A percentile compares a stretch with the other conserved stretches of the same genome.
Conservation (phyloP, 2,797 vertebrate species). For the Mus minutoides region DNA sequence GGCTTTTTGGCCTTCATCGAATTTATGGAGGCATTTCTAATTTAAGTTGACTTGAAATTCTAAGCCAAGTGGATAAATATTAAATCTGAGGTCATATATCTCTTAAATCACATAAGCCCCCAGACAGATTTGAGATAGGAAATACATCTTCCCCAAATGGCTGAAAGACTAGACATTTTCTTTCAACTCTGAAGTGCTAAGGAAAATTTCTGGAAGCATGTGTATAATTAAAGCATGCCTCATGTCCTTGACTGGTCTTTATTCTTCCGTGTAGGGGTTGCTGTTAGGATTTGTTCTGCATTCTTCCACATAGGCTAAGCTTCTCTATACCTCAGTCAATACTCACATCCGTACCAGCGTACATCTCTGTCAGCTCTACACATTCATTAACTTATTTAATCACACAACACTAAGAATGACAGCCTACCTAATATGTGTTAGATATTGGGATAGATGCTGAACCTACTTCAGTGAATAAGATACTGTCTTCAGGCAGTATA, state of each 20-base stretch:
- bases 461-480: neutral
- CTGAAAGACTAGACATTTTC: conserved; percentile 55
- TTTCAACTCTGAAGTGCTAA: conserved; percentile 45
- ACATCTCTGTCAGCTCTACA: neutral
- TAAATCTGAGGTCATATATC: conserved; percentile 63
- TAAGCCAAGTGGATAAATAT: conserved; percentile 60
- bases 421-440: neutral
- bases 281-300: neutral
- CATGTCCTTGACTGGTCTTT: neutral
- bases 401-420: neutral
- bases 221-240: conserved; percentile 33
- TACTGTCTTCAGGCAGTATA: neutral
- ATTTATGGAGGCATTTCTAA: conserved; percentile 67
- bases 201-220: conserved; percentile 9
- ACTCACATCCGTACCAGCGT: neutral
- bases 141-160: conserved; percentile 59
- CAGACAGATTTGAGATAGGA: conserved; percentile 62
- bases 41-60: conserved; percentile 65
- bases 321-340: neutral
- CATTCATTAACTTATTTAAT: neutral
- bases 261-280: neutral
- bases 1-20: conserved; percentile 21
- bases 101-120: conserved; percentile 68
- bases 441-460: neutral
- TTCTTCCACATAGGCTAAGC: neutral